Evolutionary conservation across 2,113 vertebrate genomes (phyloP), one percentile per base, ranked within the genome.

Genomic region (Pygoscelis antarcticus): DNA sequence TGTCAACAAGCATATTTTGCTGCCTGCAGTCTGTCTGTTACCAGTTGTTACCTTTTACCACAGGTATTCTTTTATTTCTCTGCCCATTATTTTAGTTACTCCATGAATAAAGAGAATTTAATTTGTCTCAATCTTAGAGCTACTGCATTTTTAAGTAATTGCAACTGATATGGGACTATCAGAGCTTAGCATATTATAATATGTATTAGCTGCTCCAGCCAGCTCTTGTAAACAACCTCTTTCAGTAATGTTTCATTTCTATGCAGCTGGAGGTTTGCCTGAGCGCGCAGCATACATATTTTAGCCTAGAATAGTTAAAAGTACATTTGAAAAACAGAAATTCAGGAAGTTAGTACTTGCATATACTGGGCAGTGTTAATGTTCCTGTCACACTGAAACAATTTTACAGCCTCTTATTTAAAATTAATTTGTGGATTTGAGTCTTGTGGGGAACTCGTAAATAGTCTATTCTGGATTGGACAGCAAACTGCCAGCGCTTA

Each of bases 171-270:
- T 13, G 74, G 61, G 83, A 71, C 92, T 91, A 72, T 89, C 87
- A 51, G 80, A 91, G 77, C 61, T 95, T 89, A 91, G 40, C 77
- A 27, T 84, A 96, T 92, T 95, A 84, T 92, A 95, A 93, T 92
- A 87, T 94, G 83, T 78, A 95, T 95, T 93, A 91, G 89, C 77
- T 94, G 87, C 66, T 95, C 61, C 89, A 96, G 77, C 61, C 58
- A 3, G 87, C 86, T 91, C 77, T 87, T 92, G 65, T 91, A 95
- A 97, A 96, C 95, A 97, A 79, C 34, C 25, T 82, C 61, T 96
- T 84, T 84, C 74, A 87, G 83, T 94, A 92, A 93, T 95, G 91
- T 92, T 95, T 97, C 77, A 95, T 96, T 95, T 96, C 87, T 92
- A 65, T 94, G 95, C 91, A 95, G 83, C 87, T 94, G 74, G 80